Evolutionary conservation across 2,888 invertebrate genomes (phyloP), one percentile per base, ranked within the genome.

Genomic region (Amblyjoppa proteus): DNA sequence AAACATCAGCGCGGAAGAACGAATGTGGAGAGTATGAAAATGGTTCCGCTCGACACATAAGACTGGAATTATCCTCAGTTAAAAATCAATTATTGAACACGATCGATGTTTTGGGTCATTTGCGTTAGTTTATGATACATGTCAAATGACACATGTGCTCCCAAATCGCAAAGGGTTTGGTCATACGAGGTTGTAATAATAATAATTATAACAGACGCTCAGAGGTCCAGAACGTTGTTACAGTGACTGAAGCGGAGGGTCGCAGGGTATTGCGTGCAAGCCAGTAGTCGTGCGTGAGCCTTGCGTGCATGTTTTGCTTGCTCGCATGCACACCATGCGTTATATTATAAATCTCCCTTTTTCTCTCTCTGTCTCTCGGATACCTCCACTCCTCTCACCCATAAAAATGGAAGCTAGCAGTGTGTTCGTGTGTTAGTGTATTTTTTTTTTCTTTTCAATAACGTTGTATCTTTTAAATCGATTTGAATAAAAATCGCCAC

Each of bases 201-300:
- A 9, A 56, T 25, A 28, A 58, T 9, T 28, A 28, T 28, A 58
- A 28, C 5, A 13, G 58, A 28, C 28, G 28, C 28, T 58, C 28
- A 13, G 58, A 25, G 28, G 58, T 28, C 25, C 11, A 28, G 11
- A 56, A 25, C 56, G 56, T 20, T 25, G 56, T 56, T 53, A 53
- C 56, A 20, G 25, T 1, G 9, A 11, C 41, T 41, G 41, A 11
- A 41, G 75, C 77, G 83, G 77, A 75, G 71, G 81, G 71, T 87
- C 81, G 78, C 81, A 81, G 78, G 80, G 49, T 20, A 81, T 82
- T 84, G 86, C 88, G 86, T 88, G 87, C 85, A 74, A 74, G 81
- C 83, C 83, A 77, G 78, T 83, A 79, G 70, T 84, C 69, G 83
- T 87, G 86, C 84, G 84, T 83, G 83, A 76, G 83, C 80, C 68